Evolutionary conservation across 2,888 invertebrate genomes (phyloP).

Genomic region (Oligia fasciuncula): DNA sequence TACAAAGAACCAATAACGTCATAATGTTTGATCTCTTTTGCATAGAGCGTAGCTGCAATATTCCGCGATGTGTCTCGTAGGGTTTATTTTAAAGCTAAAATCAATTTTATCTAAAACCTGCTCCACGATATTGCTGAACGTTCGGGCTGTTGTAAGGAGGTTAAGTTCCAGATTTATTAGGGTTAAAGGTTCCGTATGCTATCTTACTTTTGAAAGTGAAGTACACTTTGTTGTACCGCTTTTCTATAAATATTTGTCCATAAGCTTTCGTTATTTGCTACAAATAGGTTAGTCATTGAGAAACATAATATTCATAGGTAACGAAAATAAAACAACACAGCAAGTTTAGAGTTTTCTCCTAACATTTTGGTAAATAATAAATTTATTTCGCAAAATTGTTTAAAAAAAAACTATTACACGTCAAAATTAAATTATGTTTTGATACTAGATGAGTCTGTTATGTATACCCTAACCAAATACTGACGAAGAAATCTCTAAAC

Average conservation of each 20-base stretch:
- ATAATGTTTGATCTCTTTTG: constrained; percentile 30
- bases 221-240: neutral
- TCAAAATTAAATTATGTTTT: neutral
- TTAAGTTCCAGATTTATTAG: constrained; percentile 14
- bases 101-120: constrained; percentile 64
- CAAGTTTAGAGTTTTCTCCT: neutral
- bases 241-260: neutral
- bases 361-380: neutral
- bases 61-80: constrained; percentile 27
- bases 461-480: too few relatives aligned
- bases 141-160: constrained; percentile 30
- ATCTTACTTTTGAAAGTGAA: constrained; percentile 3
- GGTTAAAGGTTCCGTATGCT: constrained; percentile 41
- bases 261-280: neutral
- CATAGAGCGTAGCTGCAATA: constrained; percentile 29
- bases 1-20: constrained; percentile 5
- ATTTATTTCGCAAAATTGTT: neutral
- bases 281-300: neutral
- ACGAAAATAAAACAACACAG: too few relatives aligned
- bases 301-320: too few relatives aligned
- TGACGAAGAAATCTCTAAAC: neutral
- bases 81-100: constrained; percentile 58
- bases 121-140: constrained; percentile 52
- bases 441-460: neutral
- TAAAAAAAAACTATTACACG: neutral